Conservation (phyloP, 2,797 vertebrate genomes). For the Bryconaethiops microstoma region DNA sequence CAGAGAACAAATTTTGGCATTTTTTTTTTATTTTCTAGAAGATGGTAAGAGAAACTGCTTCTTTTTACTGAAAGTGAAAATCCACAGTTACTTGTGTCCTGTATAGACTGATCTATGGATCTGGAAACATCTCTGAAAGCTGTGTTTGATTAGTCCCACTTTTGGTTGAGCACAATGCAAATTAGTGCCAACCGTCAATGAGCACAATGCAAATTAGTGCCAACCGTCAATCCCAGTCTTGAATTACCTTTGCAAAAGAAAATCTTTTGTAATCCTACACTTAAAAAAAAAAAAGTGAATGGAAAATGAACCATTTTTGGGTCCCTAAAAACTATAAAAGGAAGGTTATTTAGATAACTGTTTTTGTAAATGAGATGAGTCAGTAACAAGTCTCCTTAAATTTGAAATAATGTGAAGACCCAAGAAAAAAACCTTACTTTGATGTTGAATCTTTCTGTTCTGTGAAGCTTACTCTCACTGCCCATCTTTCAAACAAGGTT, state of each 20-base stretch:
- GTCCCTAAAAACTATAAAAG: too few species aligned
- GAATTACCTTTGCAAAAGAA: background rate
- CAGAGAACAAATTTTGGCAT: background rate
- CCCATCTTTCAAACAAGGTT: too few species aligned
- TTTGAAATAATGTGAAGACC: too few species aligned
- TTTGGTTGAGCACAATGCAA: background rate
- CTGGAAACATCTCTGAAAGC: background rate
- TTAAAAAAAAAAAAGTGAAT: too few species aligned
- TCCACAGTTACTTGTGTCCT: background rate
- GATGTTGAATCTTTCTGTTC: too few species aligned
- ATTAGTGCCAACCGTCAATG: background rate
- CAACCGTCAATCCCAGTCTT: background rate
- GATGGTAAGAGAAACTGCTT: background rate
- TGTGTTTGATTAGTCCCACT: constrained; percentile 9
- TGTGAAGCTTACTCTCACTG: too few species aligned
- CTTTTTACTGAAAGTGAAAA: background rate
- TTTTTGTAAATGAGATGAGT: too few species aligned
- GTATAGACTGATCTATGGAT: background rate
- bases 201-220: background rate
- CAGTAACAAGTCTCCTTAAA: too few species aligned
- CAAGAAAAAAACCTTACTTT: too few species aligned
- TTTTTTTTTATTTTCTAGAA: background rate
- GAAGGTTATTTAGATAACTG: too few species aligned
- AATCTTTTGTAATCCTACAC: background rate
- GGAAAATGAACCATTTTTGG: too few species aligned